Evolutionary conservation across 2,113 vertebrate genomes (phyloP), one percentile per base, ranked within the genome.

Genomic region (Brachyhypopomus occidentalis): DNA sequence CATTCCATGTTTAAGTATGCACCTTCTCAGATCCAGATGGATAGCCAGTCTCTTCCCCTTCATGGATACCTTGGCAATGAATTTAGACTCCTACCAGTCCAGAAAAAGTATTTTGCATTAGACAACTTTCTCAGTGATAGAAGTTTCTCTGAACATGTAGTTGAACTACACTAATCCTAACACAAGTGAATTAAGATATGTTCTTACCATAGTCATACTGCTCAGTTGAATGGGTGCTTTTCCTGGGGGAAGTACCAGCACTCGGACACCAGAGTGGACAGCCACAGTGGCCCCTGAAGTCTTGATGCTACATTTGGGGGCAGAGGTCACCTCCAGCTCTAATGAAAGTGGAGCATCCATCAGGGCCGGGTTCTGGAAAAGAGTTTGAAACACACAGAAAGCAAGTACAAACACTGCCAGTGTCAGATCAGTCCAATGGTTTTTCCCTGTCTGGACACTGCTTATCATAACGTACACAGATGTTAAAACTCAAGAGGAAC

Each of bases 161-260:
- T 14, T 6, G 19, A 59, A 48, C 25, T 23, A 17, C 27, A 19
- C 16, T 7, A n/a, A 3, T 70, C 20, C 41, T 12, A 41, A 52
- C 19, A 59, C 20, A 25, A 17, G 23, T 2, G 9, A 62, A 22
- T 76, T 25, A 38, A 17, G 8, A 2, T 11, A 48, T 23, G 20
- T 36, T 14, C 89, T 73, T 86, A 98, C 97, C 97, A 98, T 95
- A 71, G 92, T 95, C 95, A 98, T 95, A 88, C 94, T 97, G 93
- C 95, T 96, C 3, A 99, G 95, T 86, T 94, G 95, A 9, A 98
- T 75, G 0, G 94, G 87, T 0, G 92, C 86, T 63, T 83, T 89
- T 20, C 90, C 90, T 0, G 86, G 83, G 0, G 96, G 96, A 23
- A 91, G 90, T 73, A 97, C 27, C 69, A 95, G 89, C 74, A 99